Conservation (phyloP, 2,888 invertebrate species). For the Cordilura impudica region DNA sequence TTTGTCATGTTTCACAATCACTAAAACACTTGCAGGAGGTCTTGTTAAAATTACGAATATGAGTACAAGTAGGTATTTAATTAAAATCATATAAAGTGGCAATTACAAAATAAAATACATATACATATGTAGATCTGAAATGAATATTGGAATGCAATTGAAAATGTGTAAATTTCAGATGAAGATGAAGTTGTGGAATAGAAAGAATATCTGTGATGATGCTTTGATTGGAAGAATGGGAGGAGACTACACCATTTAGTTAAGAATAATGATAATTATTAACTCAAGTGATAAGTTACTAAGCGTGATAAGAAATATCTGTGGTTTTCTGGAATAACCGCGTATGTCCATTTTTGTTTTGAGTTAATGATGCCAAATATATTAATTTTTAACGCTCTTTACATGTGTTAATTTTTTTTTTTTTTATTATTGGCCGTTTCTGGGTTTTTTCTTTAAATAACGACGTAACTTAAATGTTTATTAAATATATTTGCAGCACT, state of each 20-base stretch:
- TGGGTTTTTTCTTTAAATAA: too few relatives aligned
- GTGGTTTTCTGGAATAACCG: too few relatives aligned
- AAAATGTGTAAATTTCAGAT: conserved; percentile 61
- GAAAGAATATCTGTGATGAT: conserved; percentile 8
- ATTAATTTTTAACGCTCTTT: too few relatives aligned
- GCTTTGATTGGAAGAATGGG: neutral
- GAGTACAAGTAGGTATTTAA: conserved; percentile 48
- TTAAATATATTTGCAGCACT: too few relatives aligned
- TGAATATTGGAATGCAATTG: conserved; percentile 61
- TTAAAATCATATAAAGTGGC: conserved; percentile 62
- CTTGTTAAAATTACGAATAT: conserved; percentile 5
- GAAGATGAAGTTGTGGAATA: conserved; percentile 53
- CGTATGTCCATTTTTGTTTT: too few relatives aligned
- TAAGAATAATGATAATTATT: too few relatives aligned
- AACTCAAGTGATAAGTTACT: too few relatives aligned
- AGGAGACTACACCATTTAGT: neutral
- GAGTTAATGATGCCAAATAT: too few relatives aligned
- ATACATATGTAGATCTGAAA: conserved; percentile 60
- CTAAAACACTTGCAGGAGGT: conserved; percentile 59
- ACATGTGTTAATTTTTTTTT: too few relatives aligned
- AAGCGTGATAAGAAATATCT: too few relatives aligned
- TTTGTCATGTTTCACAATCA: conserved; percentile 41
- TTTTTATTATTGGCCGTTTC: too few relatives aligned
- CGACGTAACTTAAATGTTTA: too few relatives aligned
- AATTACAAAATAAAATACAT: conserved; percentile 61